Conservation (phyloP, 2,888 invertebrate species). For the Dynastes tityus region DNA sequence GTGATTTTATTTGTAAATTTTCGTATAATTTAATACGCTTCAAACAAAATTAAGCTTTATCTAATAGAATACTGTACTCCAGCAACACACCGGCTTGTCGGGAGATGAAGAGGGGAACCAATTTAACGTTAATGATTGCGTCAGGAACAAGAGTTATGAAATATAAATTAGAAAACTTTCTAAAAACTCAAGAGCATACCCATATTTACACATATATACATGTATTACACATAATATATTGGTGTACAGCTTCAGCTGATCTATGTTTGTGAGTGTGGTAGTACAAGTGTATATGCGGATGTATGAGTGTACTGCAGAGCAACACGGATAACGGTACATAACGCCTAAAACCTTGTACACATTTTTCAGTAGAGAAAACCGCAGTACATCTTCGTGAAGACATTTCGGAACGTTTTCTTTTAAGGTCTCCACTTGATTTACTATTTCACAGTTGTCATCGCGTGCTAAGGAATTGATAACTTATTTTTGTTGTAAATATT, state of each 20-base stretch:
- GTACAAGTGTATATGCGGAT: conserved; percentile 14
- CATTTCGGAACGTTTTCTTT: conserved; percentile 67
- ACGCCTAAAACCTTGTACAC: conserved; percentile 49
- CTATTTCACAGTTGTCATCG: conserved; percentile 65
- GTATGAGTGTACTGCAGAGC: neutral
- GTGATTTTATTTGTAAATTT: conserved; percentile 17
- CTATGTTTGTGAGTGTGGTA: conserved; percentile 1
- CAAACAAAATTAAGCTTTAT: conserved; percentile 17
- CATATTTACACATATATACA: neutral
- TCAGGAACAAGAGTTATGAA: conserved; percentile 42
- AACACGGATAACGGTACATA: conserved; percentile 44
- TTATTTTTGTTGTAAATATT: conserved; percentile 63
- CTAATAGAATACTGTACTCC: conserved; percentile 10
- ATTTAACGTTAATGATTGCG: conserved; percentile 44
- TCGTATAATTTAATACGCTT: conserved; percentile 7
- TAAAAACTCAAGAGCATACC: conserved; percentile 30
- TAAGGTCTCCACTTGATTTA: conserved; percentile 66
- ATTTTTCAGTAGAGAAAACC: conserved; percentile 61
- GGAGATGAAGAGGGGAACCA: conserved; percentile 22
- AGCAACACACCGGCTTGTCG: neutral
- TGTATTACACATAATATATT: neutral
- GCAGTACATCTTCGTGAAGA: conserved; percentile 67
- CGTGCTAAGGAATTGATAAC: conserved; percentile 65
- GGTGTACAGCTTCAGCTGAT: neutral
- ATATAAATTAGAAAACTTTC: conserved; percentile 46